These are phyloP conservation scores for Furcula furcula DNA, from an alignment of 2,888 invertebrate species.

Conservation along the genomic window DNA sequence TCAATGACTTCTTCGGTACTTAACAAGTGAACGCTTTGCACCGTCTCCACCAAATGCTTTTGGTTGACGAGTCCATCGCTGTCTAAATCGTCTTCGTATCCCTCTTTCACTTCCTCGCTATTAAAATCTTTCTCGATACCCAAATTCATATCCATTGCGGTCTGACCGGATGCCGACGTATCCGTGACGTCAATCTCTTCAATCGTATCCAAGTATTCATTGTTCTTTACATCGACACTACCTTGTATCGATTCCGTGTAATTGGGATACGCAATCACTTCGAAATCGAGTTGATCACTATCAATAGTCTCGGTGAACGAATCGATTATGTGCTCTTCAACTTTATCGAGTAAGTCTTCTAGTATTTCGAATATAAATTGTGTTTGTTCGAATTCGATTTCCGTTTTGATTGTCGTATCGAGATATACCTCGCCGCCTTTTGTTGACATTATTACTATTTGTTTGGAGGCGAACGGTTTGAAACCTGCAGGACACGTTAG, in stretches of 20 bases:
- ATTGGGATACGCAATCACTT: slow-evolving; percentile 48
- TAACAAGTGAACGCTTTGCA: neutral
- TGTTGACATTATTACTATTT: slow-evolving; percentile 57
- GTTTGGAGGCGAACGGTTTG: slow-evolving; percentile 67
- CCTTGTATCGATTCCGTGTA: slow-evolving; percentile 22
- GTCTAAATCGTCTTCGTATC: no score
- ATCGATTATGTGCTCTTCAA: slow-evolving; percentile 40
- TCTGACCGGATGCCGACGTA: slow-evolving; percentile 28
- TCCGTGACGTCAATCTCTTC: slow-evolving; percentile 48
- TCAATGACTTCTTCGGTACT: slow-evolving; percentile 27
- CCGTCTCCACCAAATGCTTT: neutral
- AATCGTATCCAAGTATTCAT: slow-evolving; percentile 55
- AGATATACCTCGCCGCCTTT: slow-evolving; percentile 51
- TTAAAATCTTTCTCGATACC: slow-evolving; percentile 37
- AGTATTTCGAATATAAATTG: slow-evolving; percentile 42
- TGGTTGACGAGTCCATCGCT: no score
- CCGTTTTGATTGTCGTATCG: slow-evolving; percentile 28
- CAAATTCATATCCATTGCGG: slow-evolving; percentile 40
- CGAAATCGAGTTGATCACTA: slow-evolving; percentile 48
- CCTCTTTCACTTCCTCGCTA: slow-evolving; percentile 5
- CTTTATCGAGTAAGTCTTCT: slow-evolving; percentile 54
- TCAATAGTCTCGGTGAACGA: slow-evolving; percentile 17
- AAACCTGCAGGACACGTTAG: slow-evolving; percentile 50
- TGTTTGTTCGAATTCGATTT: slow-evolving; percentile 15
- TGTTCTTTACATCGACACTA: slow-evolving; percentile 26